Base-by-base conservation (phyloP, 1,140 invertebrate species). In the Drosophila ambigua region DNA sequence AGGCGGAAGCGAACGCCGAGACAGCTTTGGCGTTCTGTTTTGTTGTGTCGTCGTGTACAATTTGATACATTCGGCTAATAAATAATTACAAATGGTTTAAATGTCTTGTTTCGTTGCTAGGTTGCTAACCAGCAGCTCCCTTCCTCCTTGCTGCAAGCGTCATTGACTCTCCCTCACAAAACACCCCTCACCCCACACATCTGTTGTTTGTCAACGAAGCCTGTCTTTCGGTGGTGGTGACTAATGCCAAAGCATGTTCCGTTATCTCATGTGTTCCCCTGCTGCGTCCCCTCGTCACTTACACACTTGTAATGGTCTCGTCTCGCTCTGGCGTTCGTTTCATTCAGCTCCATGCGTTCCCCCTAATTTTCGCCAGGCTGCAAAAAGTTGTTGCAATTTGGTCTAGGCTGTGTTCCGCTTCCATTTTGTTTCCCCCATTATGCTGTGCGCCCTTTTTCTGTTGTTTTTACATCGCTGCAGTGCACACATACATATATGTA, bases 1-100 rank as follows among this genome's bases (percentile, higher is more conserved):
- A 83, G 75, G 65, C 79, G 62, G 80, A 85, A 85, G 82, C 82
- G 66, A 75, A 72, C 67, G 66, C 72, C 68, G 55, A 72, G 67
- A 54, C 55, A 23, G 20, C n/a, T 61, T 67, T 57, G 39, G 50
- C 52, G 50, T 60, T 65, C 54, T 60, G 41, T 61, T 79, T 49
- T 71, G 16, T 35, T 35, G 31, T 48, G 43, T 55, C 46, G 50
- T 20, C 26, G 50, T 35, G 13, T 51, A 15, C 49, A 51, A 51
- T 51, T 51, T 28, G 16, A 68, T 48, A 55, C 31, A 57, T 16
- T 74, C 31, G 53, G 35, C 49, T 41, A 15, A 39, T 55, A 43
- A 39, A 51, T 52, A 48, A 44, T 57, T 31, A 39, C 35, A 39
- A 59, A 58, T 58, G 58, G 23, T 43, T 44, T 23, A 48, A 45